These are phyloP conservation scores for Melospiza georgiana DNA, from an alignment of 2,113 vertebrate species.

Conservation along the genomic window DNA sequence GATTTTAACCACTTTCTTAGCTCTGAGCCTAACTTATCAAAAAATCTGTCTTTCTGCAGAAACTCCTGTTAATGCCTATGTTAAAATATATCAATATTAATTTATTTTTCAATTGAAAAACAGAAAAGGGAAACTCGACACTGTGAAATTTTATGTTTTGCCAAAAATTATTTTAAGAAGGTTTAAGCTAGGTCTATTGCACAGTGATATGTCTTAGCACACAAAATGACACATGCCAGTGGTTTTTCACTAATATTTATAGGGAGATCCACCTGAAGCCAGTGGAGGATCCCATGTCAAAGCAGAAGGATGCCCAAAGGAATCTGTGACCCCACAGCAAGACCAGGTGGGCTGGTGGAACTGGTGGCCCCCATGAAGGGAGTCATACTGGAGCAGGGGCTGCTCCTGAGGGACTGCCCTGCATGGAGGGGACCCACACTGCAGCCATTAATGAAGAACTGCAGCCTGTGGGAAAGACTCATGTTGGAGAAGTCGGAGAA, in stretches of 20 bases:
- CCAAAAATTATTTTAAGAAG: neutral
- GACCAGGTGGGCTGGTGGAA: neutral
- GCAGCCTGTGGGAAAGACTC: neutral
- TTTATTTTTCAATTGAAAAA: neutral
- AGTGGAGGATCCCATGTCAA: accelerated
- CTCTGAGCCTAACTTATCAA: neutral
- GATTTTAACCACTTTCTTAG: neutral
- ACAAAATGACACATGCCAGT: neutral
- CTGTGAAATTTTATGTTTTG: neutral
- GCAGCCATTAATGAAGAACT: neutral
- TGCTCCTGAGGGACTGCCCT: neutral
- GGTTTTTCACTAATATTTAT: neutral
- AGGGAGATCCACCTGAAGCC: neutral
- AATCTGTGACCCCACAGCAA: neutral
- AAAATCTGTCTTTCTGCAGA: neutral
- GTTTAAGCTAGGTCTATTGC: neutral
- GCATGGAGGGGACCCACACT: neutral
- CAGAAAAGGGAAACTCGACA: neutral
- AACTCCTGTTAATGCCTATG: neutral
- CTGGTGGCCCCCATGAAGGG: neutral
- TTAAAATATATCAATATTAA: neutral
- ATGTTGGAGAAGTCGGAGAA: neutral
- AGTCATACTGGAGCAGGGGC: accelerated
- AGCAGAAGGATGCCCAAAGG: neutral
- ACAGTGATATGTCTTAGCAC: neutral